Evolutionary conservation across 2,113 vertebrate genomes (phyloP).

Genomic region (Ciconia stormi): DNA sequence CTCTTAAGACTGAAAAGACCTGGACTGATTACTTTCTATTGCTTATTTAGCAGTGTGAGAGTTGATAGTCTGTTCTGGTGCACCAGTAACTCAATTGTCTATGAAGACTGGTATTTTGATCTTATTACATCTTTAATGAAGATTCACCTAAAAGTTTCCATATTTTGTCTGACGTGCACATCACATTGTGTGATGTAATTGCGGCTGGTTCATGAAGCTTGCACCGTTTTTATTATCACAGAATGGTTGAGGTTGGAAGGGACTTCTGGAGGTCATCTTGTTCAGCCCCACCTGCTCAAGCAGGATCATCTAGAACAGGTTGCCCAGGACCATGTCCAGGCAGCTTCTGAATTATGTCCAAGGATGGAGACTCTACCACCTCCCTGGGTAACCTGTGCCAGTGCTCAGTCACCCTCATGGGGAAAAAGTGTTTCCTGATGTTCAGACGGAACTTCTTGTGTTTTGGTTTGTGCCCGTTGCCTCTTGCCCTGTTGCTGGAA

Average conservation of each 20-base stretch:
- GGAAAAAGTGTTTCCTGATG: neutral
- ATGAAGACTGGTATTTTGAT: neutral
- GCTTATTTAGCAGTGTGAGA: neutral
- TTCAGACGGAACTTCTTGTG: neutral
- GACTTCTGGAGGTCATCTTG: neutral
- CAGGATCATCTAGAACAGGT: conserved; percentile 6
- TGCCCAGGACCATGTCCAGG: neutral
- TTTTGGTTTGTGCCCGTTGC: conserved; percentile 17
- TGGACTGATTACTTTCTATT: neutral
- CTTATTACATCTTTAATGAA: neutral
- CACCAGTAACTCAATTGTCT: neutral
- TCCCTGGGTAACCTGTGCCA: neutral
- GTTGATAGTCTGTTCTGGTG: neutral
- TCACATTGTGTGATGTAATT: neutral
- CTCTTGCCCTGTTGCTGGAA: neutral
- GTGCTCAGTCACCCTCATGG: neutral
- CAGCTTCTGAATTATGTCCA: neutral
- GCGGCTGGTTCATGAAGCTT: neutral
- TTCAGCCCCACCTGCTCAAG: neutral
- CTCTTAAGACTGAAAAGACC: neutral
- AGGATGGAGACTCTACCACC: neutral
- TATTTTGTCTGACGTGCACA: neutral
- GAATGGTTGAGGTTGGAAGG: conserved; percentile 44
- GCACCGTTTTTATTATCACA: conserved; percentile 19
- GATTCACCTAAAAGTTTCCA: neutral